Evolutionary conservation across 2,888 invertebrate species (phyloP).

Genomic region (Philereme transversata): DNA sequence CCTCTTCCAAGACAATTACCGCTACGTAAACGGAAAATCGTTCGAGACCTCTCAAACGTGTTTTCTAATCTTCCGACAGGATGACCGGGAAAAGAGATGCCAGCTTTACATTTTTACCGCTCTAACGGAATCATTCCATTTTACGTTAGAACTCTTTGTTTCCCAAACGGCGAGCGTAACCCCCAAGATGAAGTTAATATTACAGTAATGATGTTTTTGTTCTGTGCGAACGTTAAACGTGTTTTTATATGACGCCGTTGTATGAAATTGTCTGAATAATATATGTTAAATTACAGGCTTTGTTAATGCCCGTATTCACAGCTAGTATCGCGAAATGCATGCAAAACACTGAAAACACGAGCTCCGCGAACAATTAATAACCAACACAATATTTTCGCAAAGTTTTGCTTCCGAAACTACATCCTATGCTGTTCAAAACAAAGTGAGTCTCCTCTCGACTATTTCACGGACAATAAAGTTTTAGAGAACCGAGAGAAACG

Average conservation of each 20-base stretch:
- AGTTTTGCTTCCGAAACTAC: slow-evolving; percentile 67
- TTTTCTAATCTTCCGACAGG: slow-evolving; percentile 73
- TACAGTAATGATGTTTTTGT: slow-evolving; percentile 46
- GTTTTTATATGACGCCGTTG: slow-evolving; percentile 44
- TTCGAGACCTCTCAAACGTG: slow-evolving; percentile 74
- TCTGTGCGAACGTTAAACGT: slow-evolving; percentile 43
- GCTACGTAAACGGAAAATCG: slow-evolving; percentile 80
- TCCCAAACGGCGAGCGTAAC: slow-evolving; percentile 45
- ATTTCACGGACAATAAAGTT: slow-evolving; percentile 70
- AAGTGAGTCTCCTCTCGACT: slow-evolving; percentile 65
- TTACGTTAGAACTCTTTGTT: slow-evolving; percentile 43
- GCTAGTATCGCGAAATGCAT: slow-evolving; percentile 45
- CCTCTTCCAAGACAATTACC: slow-evolving; percentile 79
- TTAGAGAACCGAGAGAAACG: slow-evolving; percentile 49
- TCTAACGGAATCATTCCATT: slow-evolving; percentile 50
- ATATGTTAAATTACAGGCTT: slow-evolving; percentile 45
- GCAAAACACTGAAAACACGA: slow-evolving; percentile 54
- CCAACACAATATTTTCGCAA: slow-evolving; percentile 73
- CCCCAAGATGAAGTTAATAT: slow-evolving; percentile 51
- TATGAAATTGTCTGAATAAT: slow-evolving; percentile 45
- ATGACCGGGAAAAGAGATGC: slow-evolving; percentile 58
- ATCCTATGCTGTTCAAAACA: slow-evolving; percentile 62
- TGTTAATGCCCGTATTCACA: slow-evolving; percentile 44
- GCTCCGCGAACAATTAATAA: slow-evolving; percentile 67
- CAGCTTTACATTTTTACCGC: slow-evolving; percentile 59